These are phyloP conservation scores for Argentina silus DNA, from an alignment of 2,797 vertebrate species.

Conservation along the genomic window DNA sequence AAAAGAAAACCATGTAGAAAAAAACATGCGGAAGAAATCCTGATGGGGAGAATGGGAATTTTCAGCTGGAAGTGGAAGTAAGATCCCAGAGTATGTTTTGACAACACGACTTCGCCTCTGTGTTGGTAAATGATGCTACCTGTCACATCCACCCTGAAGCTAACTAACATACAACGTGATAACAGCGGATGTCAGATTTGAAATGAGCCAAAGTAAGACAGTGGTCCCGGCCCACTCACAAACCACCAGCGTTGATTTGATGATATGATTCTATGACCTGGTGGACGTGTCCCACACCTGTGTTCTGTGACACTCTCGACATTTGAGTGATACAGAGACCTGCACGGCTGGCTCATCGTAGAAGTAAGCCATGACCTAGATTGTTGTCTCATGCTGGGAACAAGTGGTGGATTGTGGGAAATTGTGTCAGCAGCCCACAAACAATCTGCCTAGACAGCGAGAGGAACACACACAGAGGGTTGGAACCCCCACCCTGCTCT, in stretches of 20 bases:
- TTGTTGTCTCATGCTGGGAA: conserved; percentile 62
- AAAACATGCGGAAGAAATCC: too few species aligned
- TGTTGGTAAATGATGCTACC: too few species aligned
- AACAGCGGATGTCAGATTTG: neutral
- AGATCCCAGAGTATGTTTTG: too few species aligned
- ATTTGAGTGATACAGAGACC: conserved; percentile 29
- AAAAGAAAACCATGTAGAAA: too few species aligned
- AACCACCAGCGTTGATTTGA: neutral
- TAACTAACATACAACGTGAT: too few species aligned
- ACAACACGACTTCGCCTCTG: too few species aligned
- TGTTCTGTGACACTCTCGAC: conserved; percentile 3
- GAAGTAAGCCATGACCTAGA: conserved; percentile 55
- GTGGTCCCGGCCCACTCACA: neutral
- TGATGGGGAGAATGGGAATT: too few species aligned
- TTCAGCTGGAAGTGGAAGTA: too few species aligned
- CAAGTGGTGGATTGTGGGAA: conserved; percentile 58
- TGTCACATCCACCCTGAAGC: too few species aligned
- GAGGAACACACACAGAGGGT: conserved; percentile 31
- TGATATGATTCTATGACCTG: neutral
- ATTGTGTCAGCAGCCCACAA: conserved; percentile 21
- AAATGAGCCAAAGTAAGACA: neutral
- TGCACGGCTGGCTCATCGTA: conserved; percentile 42
- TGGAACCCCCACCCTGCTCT: too few species aligned
- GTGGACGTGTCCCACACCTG: neutral
- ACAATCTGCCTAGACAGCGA: conserved; percentile 22